Evolutionary conservation across 2,888 invertebrate genomes (phyloP).

Genomic region (Atherix ibis): DNA sequence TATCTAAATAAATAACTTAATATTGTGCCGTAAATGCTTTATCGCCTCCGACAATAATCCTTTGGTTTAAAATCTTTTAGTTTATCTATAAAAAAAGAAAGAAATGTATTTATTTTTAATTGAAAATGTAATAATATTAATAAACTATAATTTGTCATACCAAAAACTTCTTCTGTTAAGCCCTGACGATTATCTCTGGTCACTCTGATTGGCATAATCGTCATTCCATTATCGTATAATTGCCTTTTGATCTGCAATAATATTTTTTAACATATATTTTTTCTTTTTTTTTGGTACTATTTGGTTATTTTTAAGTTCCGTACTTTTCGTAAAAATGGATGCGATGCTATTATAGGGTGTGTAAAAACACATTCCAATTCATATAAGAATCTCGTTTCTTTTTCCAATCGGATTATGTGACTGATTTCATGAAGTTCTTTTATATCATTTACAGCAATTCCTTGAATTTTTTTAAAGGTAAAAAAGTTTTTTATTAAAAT

Average conservation of each 20-base stretch:
- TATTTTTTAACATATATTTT: too few relatives aligned
- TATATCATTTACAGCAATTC: constrained; percentile 39
- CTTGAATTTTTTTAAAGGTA: constrained; percentile 24
- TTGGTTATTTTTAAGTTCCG: too few relatives aligned
- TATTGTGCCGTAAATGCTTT: too few relatives aligned
- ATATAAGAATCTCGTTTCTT: constrained; percentile 14
- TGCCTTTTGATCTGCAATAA: constrained; percentile 11
- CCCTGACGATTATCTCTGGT: constrained; percentile 9
- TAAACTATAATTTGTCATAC: too few relatives aligned
- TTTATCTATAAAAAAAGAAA: too few relatives aligned
- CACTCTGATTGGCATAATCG: constrained; percentile 7
- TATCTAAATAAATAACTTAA: too few relatives aligned
- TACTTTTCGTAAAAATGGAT: constrained; percentile 13
- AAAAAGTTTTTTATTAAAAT: too few relatives aligned
- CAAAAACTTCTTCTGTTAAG: constrained; percentile 9
- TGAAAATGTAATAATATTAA: too few relatives aligned
- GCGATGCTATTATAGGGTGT: constrained; percentile 11
- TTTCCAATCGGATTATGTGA: constrained; percentile 16
- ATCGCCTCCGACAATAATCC: too few relatives aligned
- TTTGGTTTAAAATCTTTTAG: too few relatives aligned
- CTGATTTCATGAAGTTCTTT: constrained; percentile 19
- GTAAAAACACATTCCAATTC: constrained; percentile 15
- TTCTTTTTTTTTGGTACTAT: constrained; percentile 3
- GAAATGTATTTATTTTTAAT: too few relatives aligned
- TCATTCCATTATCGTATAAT: constrained; percentile 9